phyloP scores from a whole-genome alignment of 2,113 vertebrate genomes.

The Gavialis gangeticus region DNA sequence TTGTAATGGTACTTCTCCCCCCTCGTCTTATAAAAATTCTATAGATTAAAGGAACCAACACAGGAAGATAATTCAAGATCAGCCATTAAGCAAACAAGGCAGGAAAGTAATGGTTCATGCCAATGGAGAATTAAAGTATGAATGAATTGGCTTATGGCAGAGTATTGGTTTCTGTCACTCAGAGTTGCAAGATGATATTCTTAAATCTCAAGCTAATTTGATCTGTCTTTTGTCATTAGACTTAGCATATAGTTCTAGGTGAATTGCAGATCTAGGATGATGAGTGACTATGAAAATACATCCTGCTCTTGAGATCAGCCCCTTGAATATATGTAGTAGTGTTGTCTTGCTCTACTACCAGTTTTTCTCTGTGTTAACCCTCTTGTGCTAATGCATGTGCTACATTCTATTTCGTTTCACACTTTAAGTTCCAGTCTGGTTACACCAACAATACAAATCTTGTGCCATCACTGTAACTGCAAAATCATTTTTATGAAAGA shows the following conservation, averaged over 20 bases:
- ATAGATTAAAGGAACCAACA: constrained; percentile 25
- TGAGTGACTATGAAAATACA: neutral
- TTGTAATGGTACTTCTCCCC: constrained; percentile 3
- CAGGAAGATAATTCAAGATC: neutral
- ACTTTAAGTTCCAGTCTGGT: neutral
- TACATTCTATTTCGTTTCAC: neutral
- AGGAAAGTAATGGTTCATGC: constrained; percentile 14
- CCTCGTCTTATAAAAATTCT: neutral
- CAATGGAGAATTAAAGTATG: neutral
- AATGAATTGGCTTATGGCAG: neutral
- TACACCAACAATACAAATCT: neutral
- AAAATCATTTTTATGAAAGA: neutral
- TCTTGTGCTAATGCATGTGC: too few species aligned
- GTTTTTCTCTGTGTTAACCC: too few species aligned
- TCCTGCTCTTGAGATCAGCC: neutral
- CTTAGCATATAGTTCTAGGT: constrained; percentile 14
- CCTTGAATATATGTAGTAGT: constrained; percentile 13
- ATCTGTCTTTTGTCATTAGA: neutral
- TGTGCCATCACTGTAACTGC: neutral
- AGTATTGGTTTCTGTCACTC: neutral
- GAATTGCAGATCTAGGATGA: neutral
- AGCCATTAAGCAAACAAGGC: constrained; percentile 12
- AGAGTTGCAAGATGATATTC: neutral
- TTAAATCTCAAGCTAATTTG: constrained; percentile 46
- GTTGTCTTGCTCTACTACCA: neutral